Percentiles rank a stretch among this genome's conserved stretches.
Conservation (phyloP, 2,888 invertebrate species). For the Heliconius erato region DNA sequence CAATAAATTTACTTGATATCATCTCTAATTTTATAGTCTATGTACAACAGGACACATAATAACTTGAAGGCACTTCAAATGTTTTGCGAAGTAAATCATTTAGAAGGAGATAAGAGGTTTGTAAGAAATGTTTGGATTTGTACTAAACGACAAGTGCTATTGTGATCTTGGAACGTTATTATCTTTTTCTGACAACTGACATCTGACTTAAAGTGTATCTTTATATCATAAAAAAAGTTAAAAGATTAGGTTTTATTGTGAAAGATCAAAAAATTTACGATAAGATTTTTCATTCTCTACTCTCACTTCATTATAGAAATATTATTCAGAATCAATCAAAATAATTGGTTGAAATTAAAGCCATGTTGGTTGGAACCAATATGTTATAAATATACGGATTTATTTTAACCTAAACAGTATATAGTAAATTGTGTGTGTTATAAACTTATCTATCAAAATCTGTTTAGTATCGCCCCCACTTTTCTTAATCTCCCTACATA, state of each 20-base stretch:
- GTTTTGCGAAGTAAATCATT: slow-evolving; percentile 39
- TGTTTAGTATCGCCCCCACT: too few species aligned
- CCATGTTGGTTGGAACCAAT: too few species aligned
- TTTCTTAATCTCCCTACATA: too few species aligned
- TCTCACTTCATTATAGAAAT: too few species aligned
- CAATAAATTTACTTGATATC: not conserved
- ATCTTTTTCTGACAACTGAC: slow-evolving; percentile 6
- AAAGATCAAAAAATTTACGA: not conserved
- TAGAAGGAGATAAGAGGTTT: slow-evolving; percentile 36
- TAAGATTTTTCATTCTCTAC: too few species aligned
- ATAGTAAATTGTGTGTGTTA: too few species aligned
- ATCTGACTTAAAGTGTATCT: not conserved
- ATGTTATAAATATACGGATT: too few species aligned
- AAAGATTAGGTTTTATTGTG: not conserved
- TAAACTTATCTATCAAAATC: too few species aligned
- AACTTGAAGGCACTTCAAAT: slow-evolving; percentile 33
- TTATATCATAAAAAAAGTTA: too few species aligned
- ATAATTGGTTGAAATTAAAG: too few species aligned
- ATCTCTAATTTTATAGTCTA: not conserved
- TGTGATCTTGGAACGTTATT: slow-evolving; percentile 2
- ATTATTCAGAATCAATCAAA: too few species aligned
- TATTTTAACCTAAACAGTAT: too few species aligned
- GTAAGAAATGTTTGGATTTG: slow-evolving; percentile 31
- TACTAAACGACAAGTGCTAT: slow-evolving; percentile 21
- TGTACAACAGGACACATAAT: slow-evolving; percentile 27